These are phyloP conservation scores for Loris lydekkerianus DNA, from an alignment of 2,797 vertebrate genomes.

Conservation along the genomic window DNA sequence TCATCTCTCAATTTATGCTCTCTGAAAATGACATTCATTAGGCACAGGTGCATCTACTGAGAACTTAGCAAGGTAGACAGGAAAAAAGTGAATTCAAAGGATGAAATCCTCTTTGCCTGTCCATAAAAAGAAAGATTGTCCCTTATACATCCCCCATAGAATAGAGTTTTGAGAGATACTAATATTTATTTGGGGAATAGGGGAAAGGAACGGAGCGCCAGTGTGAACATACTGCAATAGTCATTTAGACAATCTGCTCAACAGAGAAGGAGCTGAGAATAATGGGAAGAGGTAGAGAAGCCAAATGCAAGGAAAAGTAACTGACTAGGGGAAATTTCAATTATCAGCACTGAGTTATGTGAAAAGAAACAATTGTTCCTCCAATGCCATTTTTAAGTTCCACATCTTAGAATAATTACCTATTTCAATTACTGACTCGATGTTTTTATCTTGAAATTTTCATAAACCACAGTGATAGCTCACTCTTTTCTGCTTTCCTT, in stretches of 20 bases:
- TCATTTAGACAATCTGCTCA: not conserved
- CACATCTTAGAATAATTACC: not conserved
- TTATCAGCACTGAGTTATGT: not conserved
- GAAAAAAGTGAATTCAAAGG: not conserved
- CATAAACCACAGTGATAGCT: not conserved
- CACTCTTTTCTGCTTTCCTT: not conserved
- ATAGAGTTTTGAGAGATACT: not conserved
- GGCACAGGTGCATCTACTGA: not conserved
- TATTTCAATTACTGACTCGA: not conserved
- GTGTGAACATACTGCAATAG: not conserved
- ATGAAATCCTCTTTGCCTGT: not conserved
- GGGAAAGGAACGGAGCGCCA: not conserved
- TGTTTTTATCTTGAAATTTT: conserved; percentile 45
- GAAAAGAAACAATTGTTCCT: not conserved
- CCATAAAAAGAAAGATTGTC: not conserved
- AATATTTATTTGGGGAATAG: not conserved
- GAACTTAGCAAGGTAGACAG: not conserved
- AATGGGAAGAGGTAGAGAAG: not conserved
- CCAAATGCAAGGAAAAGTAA: not conserved
- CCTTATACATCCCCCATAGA: not conserved
- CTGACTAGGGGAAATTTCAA: not conserved
- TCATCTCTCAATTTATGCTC: not conserved
- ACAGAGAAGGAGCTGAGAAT: not conserved
- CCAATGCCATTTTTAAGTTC: not conserved
- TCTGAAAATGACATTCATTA: conserved; percentile 21